A percentile compares a stretch with the other conserved stretches of the same genome.
Evolutionary conservation across 2,888 invertebrate species (phyloP).

Genomic region (Epinotia ramella): DNA sequence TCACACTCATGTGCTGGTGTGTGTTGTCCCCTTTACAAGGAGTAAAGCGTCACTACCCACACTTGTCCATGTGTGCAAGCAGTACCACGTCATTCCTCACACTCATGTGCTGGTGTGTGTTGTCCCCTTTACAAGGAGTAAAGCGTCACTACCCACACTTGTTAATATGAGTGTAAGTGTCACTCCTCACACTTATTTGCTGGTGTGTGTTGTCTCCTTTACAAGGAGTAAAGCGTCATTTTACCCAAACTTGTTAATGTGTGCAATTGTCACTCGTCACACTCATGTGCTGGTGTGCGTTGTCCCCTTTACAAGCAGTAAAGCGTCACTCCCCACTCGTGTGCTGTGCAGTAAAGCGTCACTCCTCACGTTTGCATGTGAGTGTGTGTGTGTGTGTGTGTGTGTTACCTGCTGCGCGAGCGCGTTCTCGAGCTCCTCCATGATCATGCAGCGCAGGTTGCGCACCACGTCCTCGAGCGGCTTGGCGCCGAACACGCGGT

Average conservation of each 20-base stretch:
- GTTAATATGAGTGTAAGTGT: too few relatives aligned
- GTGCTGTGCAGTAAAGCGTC: neutral
- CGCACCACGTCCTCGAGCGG: conserved; percentile 98
- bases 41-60: too few relatives aligned
- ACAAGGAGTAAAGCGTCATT: too few relatives aligned
- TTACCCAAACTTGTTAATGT: neutral
- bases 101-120: too few relatives aligned
- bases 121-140: too few relatives aligned
- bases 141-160: too few relatives aligned
- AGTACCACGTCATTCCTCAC: too few relatives aligned
- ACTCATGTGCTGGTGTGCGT: neutral
- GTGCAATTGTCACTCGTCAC: neutral
- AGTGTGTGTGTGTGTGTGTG: conserved; percentile 1
- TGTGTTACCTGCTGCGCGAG: conserved; percentile 91
- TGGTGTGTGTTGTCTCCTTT: too few relatives aligned
- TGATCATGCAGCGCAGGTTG: conserved; percentile 95
- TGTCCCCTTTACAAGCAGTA: neutral
- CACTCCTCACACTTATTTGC: too few relatives aligned
- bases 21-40: too few relatives aligned
- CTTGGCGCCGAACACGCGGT: conserved; percentile 98
- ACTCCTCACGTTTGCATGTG: neutral
- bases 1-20: too few relatives aligned
- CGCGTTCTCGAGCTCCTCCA: conserved; percentile 97
- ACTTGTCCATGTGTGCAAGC: too few relatives aligned
- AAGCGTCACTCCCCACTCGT: neutral